Conservation (phyloP, 1,140 invertebrate genomes). For the Drosophila bifasciata region DNA sequence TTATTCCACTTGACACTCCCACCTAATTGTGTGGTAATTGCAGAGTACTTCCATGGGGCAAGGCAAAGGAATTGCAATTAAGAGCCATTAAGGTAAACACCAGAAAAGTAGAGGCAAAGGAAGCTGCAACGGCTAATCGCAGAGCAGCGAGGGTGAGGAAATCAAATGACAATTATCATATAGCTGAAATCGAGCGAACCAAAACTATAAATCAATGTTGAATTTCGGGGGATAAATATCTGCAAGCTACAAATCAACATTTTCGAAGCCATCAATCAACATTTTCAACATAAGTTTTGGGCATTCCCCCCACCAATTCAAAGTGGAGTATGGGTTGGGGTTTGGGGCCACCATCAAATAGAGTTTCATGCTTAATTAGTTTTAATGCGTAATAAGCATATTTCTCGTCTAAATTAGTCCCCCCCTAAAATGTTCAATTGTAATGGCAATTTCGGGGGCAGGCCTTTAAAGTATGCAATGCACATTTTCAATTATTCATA, state of each 20-base stretch:
- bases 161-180: constrained; percentile 7
- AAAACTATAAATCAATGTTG: constrained; percentile 41
- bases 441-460: constrained; percentile 63
- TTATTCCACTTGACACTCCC: constrained; percentile 27
- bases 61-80: constrained; percentile 28
- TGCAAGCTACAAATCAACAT: constrained; percentile 25
- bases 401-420: constrained; percentile 67
- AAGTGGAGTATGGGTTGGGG: not conserved
- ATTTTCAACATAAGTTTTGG: constrained; percentile 18
- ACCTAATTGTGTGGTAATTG: constrained; percentile 42
- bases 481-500: constrained; percentile 77
- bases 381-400: constrained; percentile 78
- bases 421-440: constrained; percentile 39
- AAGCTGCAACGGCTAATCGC: not conserved
- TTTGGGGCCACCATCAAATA: constrained; percentile 20
- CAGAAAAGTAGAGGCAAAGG: constrained; percentile 11
- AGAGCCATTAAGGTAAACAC: constrained; percentile 33
- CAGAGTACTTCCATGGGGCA: constrained; percentile 26
- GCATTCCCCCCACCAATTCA: too few species aligned
- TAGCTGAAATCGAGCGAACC: constrained; percentile 38
- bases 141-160: too few species aligned
- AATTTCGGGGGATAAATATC: constrained; percentile 21
- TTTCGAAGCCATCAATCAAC: constrained; percentile 43
- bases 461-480: constrained; percentile 72
- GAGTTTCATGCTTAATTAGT: constrained; percentile 75